Base-by-base conservation (phyloP, 2,113 vertebrate species). In the Equus przewalskii region DNA sequence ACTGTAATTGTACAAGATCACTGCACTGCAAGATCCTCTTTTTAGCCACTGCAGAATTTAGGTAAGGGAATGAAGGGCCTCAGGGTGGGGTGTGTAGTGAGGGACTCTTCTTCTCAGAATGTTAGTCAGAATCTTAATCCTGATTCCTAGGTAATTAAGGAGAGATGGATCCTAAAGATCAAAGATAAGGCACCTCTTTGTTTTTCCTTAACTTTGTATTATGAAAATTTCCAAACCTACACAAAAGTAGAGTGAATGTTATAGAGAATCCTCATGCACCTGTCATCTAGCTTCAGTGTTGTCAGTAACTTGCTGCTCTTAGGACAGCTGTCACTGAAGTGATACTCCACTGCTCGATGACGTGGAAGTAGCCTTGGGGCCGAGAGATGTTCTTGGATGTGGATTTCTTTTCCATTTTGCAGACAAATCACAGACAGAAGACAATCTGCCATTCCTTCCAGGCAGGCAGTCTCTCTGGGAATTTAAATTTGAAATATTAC, bases 201-300 rank as follows among this genome's bases (percentile, higher is more conserved):
- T 69, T 88, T 93, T 75, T 91, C 51, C 88, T 91, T 28, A 41
- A 58, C n/a, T 93, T 90, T 62, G 6, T 93, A 24, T 87, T 93
- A 28, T 28, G 33, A 82, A 72, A 54, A 72, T 1, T 81, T 80
- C 46, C 16, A 80, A 69, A 75, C 13, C 49, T 58, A 51, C 2
- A 15, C 16, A 75, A 24, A 79, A 86, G 33, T 46, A 44, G 62
- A 82, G 69, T 67, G 46, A 60, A 49, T 82, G 24, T 58, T 73
- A 33, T 18, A 30, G 3, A 33, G 51, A 46, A 16, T 30, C 54
- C 41, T 7, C 9, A 7, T 22, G 13, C 3, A 36, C 51, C 33
- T 13, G 41, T 28, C 16, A 24, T 58, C 24, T 62, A 21, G 14
- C 41, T 58, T 69, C 28, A 6, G n/a, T 18, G 67, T 26, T 28